Evolutionary conservation across 2,113 vertebrate species (phyloP), one percentile per base, ranked within the genome.

Genomic region (Eretmochelys imbricata): DNA sequence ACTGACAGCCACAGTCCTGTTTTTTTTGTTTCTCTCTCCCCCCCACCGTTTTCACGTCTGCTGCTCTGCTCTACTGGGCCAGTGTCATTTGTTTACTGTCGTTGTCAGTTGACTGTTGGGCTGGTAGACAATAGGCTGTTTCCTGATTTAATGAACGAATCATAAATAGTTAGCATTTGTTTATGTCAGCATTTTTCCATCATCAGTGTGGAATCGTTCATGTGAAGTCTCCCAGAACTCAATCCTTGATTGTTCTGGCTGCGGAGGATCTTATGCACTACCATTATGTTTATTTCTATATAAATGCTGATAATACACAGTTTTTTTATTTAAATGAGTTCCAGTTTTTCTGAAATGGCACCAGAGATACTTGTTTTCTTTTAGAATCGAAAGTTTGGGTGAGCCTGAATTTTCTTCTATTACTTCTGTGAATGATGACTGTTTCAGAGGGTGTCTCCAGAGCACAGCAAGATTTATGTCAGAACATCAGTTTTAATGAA

Each of bases 171-270:
- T 92, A 35, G 3, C 59, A 5, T 80, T 78, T 88, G 20, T 89
- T 96, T 24, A 1, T 89, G 80, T 62, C 93, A 59, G 78, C 69
- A 19, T 88, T 10, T 93, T 38, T 95, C 65, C 53, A 48, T 24
- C 11, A 59, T 53, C 78, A 81, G 1, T 51, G 24, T 80, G 94
- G 88, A 89, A 85, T 5, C 3, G 35, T 80, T 93, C 87, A 48
- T 81, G 8, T 79, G 19, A n/a, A 76, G 42, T 69, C 84, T 76
- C 79, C 83, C 93, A 82, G 65, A 75, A 84, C 84, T 55, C 46
- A 27, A 3, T n/a, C 50, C 29, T 79, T 93, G 79, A 57, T 80
- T 93, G 65, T 46, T 46, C 79, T 53, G 76, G 50, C 62, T 27
- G 12, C 10, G 38, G n/a, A 54, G 14, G 69, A 48, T 27, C 3